These are phyloP conservation scores for Epistrophella euchroma DNA, from an alignment of 2,888 invertebrate genomes.

Conservation along the genomic window DNA sequence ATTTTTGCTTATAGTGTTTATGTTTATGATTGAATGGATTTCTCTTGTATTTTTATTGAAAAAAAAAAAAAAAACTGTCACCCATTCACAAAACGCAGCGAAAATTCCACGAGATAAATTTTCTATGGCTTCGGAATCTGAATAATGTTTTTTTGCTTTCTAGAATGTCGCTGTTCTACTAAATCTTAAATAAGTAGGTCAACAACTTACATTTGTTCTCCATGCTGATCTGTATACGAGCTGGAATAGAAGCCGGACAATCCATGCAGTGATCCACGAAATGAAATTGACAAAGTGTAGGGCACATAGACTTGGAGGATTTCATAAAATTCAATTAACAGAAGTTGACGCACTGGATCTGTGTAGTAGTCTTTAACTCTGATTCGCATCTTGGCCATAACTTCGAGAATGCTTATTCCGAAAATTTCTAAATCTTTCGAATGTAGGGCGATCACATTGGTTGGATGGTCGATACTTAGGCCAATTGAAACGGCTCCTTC, in stretches of 20 bases:
- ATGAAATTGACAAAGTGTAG: constrained; percentile 86
- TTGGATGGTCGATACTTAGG: constrained; percentile 77
- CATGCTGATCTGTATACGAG: constrained; percentile 84
- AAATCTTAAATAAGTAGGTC: constrained; percentile 46
- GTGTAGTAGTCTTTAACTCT: constrained; percentile 77
- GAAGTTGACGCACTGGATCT: constrained; percentile 83
- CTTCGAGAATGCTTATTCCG: constrained; percentile 79
- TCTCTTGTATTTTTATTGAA: constrained; percentile 24
- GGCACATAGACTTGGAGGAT: constrained; percentile 80
- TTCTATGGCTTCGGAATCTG: constrained; percentile 30
- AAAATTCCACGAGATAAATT: constrained; percentile 3
- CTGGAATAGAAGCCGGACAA: constrained; percentile 91
- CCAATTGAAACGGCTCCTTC: constrained; percentile 80
- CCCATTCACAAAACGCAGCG: constrained; percentile 10
- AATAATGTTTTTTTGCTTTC: constrained; percentile 21
- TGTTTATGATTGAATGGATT: constrained; percentile 42
- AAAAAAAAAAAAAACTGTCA: constrained; percentile 6
- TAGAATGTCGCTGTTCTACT: constrained; percentile 27
- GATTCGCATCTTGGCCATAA: constrained; percentile 81
- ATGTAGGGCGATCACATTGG: constrained; percentile 81
- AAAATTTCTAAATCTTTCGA: constrained; percentile 79
- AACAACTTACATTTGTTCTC: constrained; percentile 83
- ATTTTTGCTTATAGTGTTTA: not conserved
- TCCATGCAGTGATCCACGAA: constrained; percentile 87
- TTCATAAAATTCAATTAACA: constrained; percentile 82